A percentile compares a stretch with the other conserved stretches of the same genome.
Evolutionary conservation across 2,113 vertebrate species (phyloP).

Genomic region (Thamnaconus septentrionalis): DNA sequence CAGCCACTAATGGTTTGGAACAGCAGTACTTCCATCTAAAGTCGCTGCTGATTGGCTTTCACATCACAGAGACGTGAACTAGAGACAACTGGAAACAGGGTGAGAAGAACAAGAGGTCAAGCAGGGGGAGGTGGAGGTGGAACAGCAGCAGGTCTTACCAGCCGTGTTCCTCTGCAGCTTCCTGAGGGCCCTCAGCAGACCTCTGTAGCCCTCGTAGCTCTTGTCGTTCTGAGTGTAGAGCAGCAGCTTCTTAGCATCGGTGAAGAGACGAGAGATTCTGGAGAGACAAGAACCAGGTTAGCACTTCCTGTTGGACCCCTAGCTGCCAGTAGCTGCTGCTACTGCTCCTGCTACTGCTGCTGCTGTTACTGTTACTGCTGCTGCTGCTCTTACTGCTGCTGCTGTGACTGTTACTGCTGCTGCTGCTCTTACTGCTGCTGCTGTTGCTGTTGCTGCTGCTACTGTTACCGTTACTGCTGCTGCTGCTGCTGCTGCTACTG

Average conservation of each 20-base stretch:
- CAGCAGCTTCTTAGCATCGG: constrained; percentile 88
- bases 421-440: too few relatives aligned
- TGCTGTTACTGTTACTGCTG: too few relatives aligned
- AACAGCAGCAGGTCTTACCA: constrained; percentile 72
- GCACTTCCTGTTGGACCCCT: not conserved
- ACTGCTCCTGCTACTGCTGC: not conserved
- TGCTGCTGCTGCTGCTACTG: too few relatives aligned
- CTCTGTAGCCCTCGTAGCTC: constrained; percentile 79
- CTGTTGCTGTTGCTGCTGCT: too few relatives aligned
- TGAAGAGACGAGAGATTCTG: constrained; percentile 81
- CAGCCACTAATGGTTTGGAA: too few relatives aligned
- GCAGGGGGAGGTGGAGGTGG: too few relatives aligned
- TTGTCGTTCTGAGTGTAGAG: constrained; percentile 90
- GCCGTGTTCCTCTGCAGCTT: constrained; percentile 80
- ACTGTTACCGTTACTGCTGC: too few relatives aligned
- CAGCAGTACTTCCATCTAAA: too few relatives aligned
- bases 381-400: too few relatives aligned
- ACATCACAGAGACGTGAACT: too few relatives aligned
- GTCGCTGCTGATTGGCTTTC: too few relatives aligned
- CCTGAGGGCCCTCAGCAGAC: constrained; percentile 75
- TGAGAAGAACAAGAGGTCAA: not conserved
- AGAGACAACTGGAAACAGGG: not conserved
- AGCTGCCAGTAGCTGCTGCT: not conserved
- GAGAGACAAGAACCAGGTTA: constrained; percentile 7
- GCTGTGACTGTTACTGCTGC: too few relatives aligned